Evolutionary conservation across 2,797 vertebrate genomes (phyloP), one percentile per base, ranked within the genome.

Genomic region (Synanceia verrucosa): DNA sequence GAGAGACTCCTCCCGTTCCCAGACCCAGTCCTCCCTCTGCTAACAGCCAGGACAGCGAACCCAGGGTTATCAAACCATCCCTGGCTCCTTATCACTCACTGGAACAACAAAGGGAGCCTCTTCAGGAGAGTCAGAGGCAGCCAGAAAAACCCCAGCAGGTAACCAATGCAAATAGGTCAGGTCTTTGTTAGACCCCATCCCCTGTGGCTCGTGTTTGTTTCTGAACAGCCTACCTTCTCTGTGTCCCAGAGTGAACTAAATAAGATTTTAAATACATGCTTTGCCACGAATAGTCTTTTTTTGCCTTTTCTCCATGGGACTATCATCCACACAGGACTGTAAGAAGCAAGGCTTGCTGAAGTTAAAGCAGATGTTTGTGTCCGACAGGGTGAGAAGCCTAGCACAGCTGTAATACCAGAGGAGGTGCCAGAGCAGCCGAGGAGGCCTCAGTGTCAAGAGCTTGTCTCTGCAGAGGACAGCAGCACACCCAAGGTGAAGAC

Each of bases 71-170:
- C 86, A 94, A 94, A 61, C 90, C 95, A 57, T 91, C 92, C 4
- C 83, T 90, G 2, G 92, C 94, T 71, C 86, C 91, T 60, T 93
- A 89, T 79, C 94, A 93, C 62, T 68, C 76, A 3, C 85, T 79
- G 21, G 95, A 96, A 9, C 66, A 84, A 37, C 92, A 93, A 75
- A 93, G 90, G 83, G 91, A 93, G 70, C 90, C 93, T 18, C 92
- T 90, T 0, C 96, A 96, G 85, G 95, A 96, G 76, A 95, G 91
- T 63, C 93, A 92, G 50, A 91, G 90, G 74, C 57, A 12, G 60
- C 77, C 76, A 58, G 89, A 86, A 65, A 85, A 86, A 70, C 56
- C 77, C 31, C 87, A 89, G 79, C 86, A 90, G 91, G 92, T 93
- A 84, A 46, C 31, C 58, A 39, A 10, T n/a, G 14, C 63, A 76